Percentiles rank a stretch among this genome's conserved stretches.
Conservation (phyloP, 2,113 vertebrate genomes). For the Casuarius casuarius region DNA sequence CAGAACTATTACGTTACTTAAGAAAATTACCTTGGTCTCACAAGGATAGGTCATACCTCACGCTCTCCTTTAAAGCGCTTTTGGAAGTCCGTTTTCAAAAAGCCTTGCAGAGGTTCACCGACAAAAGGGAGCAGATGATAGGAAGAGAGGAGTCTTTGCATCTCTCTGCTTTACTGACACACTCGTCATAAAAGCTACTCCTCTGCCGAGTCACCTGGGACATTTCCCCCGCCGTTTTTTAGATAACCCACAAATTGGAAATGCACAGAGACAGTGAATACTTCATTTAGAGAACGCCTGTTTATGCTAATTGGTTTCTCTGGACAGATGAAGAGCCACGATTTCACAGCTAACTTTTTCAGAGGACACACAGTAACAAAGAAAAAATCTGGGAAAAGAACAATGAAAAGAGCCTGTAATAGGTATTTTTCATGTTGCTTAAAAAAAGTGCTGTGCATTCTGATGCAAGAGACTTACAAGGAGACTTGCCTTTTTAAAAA, state of each 20-base stretch:
- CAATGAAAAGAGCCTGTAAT: no score
- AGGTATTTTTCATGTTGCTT: background rate
- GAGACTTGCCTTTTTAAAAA: background rate
- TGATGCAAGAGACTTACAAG: background rate
- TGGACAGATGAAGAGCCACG: background rate
- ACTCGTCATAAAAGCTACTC: background rate
- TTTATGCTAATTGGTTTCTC: background rate
- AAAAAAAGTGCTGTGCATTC: background rate
- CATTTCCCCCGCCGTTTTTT: background rate
- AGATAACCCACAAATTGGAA: background rate
- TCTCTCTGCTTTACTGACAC: background rate
- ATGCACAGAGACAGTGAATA: background rate
- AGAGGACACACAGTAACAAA: fast-evolving
- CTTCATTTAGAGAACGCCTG: background rate
- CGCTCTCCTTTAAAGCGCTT: background rate
- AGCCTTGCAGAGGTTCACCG: background rate
- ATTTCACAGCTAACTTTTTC: background rate
- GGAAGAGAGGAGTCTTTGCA: background rate
- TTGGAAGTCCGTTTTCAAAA: background rate
- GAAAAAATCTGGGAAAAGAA: background rate
- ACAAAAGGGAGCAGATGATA: background rate
- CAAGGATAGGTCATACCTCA: background rate
- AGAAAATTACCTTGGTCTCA: background rate
- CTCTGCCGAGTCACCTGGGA: background rate
- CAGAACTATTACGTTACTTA: background rate